Percentiles rank a stretch among this genome's conserved stretches.
Conservation (phyloP, 2,797 vertebrate genomes). For the Knipowitschia caucasica region DNA sequence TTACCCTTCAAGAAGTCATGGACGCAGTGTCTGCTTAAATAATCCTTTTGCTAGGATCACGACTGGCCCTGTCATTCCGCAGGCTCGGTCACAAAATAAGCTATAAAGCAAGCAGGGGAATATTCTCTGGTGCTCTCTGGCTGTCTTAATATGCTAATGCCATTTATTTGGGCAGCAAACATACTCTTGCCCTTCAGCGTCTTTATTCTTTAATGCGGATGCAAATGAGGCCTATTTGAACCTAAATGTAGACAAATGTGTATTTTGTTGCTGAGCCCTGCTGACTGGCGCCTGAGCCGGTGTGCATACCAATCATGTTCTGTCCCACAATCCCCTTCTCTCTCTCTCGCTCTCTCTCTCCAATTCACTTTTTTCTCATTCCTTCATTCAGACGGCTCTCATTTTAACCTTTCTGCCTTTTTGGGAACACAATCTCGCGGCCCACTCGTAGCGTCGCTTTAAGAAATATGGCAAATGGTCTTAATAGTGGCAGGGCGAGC, state of each 20-base stretch:
- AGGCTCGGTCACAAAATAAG: constrained; percentile 17
- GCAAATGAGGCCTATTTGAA: constrained; percentile 46
- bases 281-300: constrained; percentile 46
- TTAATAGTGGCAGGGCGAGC: constrained; percentile 65
- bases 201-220: constrained; percentile 44
- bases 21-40: neutral
- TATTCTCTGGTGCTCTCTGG: constrained; percentile 3
- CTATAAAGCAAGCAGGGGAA: neutral
- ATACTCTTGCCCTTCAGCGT: constrained; percentile 9
- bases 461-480: constrained; percentile 69
- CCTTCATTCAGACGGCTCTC: constrained; percentile 27
- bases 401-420: constrained; percentile 30
- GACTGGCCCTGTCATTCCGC: constrained; percentile 1
- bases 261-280: constrained; percentile 61
- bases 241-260: constrained; percentile 69
- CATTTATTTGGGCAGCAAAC: constrained; percentile 23
- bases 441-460: constrained; percentile 64
- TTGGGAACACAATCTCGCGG: constrained; percentile 32
- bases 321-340: constrained; percentile 31
- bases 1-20: neutral
- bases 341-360: constrained; percentile 8
- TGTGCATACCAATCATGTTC: constrained; percentile 75
- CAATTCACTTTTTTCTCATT: neutral
- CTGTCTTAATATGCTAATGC: constrained; percentile 15
- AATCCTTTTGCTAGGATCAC: neutral